Conservation (phyloP, 1,140 invertebrate genomes). For the Mesaphorura yosii region DNA sequence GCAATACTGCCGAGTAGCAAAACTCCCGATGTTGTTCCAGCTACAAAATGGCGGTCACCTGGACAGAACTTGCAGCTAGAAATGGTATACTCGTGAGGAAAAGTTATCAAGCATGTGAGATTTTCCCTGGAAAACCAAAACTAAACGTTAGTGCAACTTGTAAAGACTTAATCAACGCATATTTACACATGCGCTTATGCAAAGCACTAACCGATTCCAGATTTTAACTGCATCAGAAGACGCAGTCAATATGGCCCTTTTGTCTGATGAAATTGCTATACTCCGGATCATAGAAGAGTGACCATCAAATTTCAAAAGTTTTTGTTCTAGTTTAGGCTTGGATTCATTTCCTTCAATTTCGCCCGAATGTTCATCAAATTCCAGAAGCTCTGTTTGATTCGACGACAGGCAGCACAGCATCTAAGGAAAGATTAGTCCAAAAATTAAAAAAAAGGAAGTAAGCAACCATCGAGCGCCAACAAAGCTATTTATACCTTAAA, state of each 20-base stretch:
- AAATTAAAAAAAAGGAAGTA: neutral
- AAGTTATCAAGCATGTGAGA: conserved; percentile 69
- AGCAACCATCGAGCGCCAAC: neutral
- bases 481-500: conserved; percentile 14
- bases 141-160: neutral
- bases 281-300: conserved; percentile 81
- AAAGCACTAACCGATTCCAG: conserved; percentile 66
- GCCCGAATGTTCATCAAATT: neutral
- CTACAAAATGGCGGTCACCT: conserved; percentile 79
- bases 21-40: conserved; percentile 75
- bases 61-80: conserved; percentile 65
- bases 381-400: conserved; percentile 26
- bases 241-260: conserved; percentile 68
- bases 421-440: conserved; percentile 3
- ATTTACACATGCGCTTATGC: neutral
- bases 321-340: neutral
- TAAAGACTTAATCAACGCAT: neutral
- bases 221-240: conserved; percentile 79
- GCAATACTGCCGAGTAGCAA: conserved; percentile 79
- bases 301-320: conserved; percentile 42
- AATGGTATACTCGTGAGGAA: conserved; percentile 46
- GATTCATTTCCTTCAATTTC: neutral
- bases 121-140: conserved; percentile 46
- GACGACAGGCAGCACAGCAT: conserved; percentile 25
- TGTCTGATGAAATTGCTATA: conserved; percentile 82